phyloP scores from a whole-genome alignment of 2,113 vertebrate species.

The Sminthopsis crassicaudata region DNA sequence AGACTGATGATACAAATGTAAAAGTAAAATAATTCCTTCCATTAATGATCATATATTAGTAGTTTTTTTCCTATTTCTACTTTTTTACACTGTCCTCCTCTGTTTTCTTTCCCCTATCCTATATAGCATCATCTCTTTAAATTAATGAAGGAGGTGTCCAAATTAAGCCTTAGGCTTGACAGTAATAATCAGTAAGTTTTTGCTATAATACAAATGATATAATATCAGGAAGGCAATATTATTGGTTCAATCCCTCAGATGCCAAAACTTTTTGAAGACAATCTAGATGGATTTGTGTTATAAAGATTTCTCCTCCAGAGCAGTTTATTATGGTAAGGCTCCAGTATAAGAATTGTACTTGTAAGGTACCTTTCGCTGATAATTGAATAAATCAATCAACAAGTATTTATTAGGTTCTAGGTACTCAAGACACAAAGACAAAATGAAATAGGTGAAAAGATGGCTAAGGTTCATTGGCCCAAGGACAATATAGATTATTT shows the following conservation, averaged over 20 bases:
- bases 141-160: neutral
- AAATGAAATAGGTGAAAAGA: neutral
- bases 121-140: neutral
- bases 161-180: neutral
- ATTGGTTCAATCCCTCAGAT: neutral
- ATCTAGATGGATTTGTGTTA: constrained; percentile 24
- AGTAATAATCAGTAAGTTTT: neutral
- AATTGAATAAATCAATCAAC: constrained; percentile 1
- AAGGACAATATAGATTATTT: neutral
- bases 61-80: neutral
- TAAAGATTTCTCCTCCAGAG: neutral
- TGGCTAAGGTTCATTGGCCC: neutral
- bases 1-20: neutral
- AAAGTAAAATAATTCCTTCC: neutral
- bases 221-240: neutral
- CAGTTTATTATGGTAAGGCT: neutral
- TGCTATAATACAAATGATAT: neutral
- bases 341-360: neutral
- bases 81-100: neutral
- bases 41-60: neutral
- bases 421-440: neutral
- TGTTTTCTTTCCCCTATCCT: neutral
- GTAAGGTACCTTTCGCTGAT: neutral
- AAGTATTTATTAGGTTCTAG: neutral
- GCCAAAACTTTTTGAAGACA: neutral